A percentile compares a stretch with the other conserved stretches of the same genome.
Conservation (phyloP, 2,113 vertebrate genomes). For the Oncorhynchus gorbuscha region DNA sequence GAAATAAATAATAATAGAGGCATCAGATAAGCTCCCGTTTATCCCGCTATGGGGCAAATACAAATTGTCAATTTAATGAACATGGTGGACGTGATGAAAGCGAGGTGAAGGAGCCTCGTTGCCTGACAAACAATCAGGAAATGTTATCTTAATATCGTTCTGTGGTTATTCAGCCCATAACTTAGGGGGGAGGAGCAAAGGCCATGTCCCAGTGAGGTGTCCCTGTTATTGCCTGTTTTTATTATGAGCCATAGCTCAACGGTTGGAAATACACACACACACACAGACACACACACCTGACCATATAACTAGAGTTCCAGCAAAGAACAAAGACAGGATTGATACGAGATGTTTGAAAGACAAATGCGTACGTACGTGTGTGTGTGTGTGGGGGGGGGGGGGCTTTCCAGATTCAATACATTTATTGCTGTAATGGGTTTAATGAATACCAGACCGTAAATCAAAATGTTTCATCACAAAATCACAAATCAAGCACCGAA, state of each 20-base stretch:
- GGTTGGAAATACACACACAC: constrained; percentile 33
- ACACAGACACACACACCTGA: constrained; percentile 5
- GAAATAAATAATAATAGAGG: constrained; percentile 74
- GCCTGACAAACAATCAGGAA: constrained; percentile 84
- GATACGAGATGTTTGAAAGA: not conserved
- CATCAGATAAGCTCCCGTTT: constrained; percentile 76
- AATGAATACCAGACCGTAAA: constrained; percentile 41
- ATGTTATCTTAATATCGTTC: constrained; percentile 88
- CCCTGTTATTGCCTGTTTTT: constrained; percentile 92
- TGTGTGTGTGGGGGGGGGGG: not conserved
- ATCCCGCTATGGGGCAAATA: constrained; percentile 76
- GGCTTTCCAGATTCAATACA: constrained; percentile 41
- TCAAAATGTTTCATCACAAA: constrained; percentile 46
- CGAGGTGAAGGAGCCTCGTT: constrained; percentile 68
- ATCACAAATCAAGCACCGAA: constrained; percentile 48
- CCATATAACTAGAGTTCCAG: not conserved
- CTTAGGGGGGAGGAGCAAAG: constrained; percentile 77
- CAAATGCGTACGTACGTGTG: constrained; percentile 19
- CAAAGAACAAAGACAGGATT: constrained; percentile 28
- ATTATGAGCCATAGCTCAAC: constrained; percentile 87
- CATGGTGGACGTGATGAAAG: constrained; percentile 75
- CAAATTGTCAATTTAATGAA: constrained; percentile 82
- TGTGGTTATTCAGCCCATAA: constrained; percentile 88
- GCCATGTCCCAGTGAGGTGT: constrained; percentile 86
- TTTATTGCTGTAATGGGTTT: constrained; percentile 49